Base-by-base conservation (phyloP, 2,113 vertebrate genomes). In the Toxotes chatareus region DNA sequence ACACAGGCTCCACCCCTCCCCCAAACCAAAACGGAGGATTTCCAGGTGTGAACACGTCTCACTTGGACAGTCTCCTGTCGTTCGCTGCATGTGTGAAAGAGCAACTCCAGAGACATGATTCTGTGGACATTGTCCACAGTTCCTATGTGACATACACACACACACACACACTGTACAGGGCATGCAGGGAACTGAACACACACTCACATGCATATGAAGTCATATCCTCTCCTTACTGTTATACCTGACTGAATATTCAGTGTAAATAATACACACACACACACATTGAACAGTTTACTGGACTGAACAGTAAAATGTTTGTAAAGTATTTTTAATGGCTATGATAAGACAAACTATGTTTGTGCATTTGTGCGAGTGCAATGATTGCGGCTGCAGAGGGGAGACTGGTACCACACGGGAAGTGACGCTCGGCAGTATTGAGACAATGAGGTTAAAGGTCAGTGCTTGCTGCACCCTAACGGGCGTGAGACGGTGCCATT, bases 281-380 rank as follows among this genome's bases (percentile, higher is more conserved):
- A 46, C 78, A 47, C 3, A 62, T 44, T 53, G 55, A 77, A 73
- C 80, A 59, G 69, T 84, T 88, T 70, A 84, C 73, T 63, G 61
- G 71, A 74, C 62, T 73, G 21, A 85, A 73, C 79, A 85, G 88
- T 90, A 12, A 80, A 69, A 65, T 75, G 72, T 89, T 82, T 86
- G 75, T 90, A 80, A 89, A 91, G 87, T 91, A 89, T 94, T 94
- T 94, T 91, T 93, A 90, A 91, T 76, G 74, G 85, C 82, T 73
- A 56, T 40, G 47, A 78, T 64, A 36, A 88, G 76, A 86, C 71
- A 89, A 78, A 90, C 65, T 88, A 89, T 89, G 90, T 94, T 93
- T 94, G 86, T 93, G 92, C 76, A 79, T 93, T 57, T 57, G 91
- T 93, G 84, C 89, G 90, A 83, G 90, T 92, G 87, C 76, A 83